Percentiles rank a stretch among this genome's conserved stretches.
Conservation (phyloP, 1,140 invertebrate genomes). For the Capitella teleta region DNA sequence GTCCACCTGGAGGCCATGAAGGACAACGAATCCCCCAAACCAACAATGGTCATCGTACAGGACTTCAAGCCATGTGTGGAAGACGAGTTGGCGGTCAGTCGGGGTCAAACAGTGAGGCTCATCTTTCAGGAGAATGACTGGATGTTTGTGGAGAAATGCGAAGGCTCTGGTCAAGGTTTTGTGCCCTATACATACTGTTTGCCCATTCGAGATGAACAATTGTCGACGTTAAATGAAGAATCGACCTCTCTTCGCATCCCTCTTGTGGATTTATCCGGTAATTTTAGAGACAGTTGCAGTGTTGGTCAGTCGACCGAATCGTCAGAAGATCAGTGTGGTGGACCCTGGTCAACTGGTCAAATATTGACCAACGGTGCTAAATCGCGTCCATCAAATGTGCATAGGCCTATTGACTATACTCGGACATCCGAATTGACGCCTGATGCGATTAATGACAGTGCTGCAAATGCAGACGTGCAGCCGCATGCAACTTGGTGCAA, state of each 20-base stretch:
- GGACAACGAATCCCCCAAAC: slow-evolving; percentile 45
- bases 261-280: background rate
- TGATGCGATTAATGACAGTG: no score
- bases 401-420: no score
- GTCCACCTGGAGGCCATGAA: slow-evolving; percentile 89
- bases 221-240: slow-evolving; percentile 56
- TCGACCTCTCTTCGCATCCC: slow-evolving; percentile 49
- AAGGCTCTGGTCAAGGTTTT: slow-evolving; percentile 79
- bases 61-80: slow-evolving; percentile 90
- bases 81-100: slow-evolving; percentile 75
- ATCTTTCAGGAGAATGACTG: slow-evolving; percentile 90
- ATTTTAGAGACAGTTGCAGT: background rate
- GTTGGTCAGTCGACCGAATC: background rate
- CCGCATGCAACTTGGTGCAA: slow-evolving; percentile 3
- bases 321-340: background rate
- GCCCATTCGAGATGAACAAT: slow-evolving; percentile 37
- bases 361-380: background rate
- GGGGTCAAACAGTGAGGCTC: slow-evolving; percentile 74
- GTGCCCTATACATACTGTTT: slow-evolving; percentile 88
- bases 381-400: background rate
- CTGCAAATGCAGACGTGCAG: no score
- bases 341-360: background rate
- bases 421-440: no score
- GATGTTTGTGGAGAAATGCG: slow-evolving; percentile 79
- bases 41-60: slow-evolving; percentile 74